A percentile compares a stretch with the other conserved stretches of the same genome.
Conservation (phyloP, 2,888 invertebrate species). For the Napeogenes sylphis region DNA sequence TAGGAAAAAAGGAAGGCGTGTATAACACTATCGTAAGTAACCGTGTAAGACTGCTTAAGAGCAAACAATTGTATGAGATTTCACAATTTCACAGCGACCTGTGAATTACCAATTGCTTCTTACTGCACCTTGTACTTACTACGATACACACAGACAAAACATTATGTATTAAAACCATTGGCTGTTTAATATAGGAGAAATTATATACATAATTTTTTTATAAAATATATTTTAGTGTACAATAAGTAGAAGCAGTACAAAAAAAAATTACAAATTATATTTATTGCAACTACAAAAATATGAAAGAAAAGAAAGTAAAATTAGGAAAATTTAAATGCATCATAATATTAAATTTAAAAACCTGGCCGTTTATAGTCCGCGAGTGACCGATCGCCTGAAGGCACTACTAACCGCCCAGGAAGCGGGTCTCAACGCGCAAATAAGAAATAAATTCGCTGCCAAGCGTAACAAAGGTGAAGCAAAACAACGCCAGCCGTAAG, state of each 20-base stretch:
- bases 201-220: constrained; percentile 12
- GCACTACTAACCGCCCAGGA: constrained; percentile 73
- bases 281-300: too few species aligned
- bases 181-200: background rate
- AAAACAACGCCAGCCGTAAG: constrained; percentile 52
- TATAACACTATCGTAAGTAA: background rate
- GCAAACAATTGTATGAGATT: constrained; percentile 1
- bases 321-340: background rate
- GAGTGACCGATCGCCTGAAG: constrained; percentile 47
- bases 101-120: constrained; percentile 25
- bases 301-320: background rate
- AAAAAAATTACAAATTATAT: too few species aligned
- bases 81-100: constrained; percentile 4
- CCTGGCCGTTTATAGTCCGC: background rate
- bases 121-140: constrained; percentile 9
- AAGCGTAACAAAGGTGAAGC: constrained; percentile 77
- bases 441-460: constrained; percentile 74
- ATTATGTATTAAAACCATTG: constrained; percentile 2
- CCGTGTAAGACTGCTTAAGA: background rate
- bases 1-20: background rate
- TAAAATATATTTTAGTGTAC: background rate
- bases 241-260: background rate
- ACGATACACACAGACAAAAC: constrained; percentile 3
- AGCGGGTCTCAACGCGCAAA: constrained; percentile 73
- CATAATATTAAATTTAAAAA: background rate